Base-by-base conservation (phyloP, 2,113 vertebrate species). In the Etia nguti region DNA sequence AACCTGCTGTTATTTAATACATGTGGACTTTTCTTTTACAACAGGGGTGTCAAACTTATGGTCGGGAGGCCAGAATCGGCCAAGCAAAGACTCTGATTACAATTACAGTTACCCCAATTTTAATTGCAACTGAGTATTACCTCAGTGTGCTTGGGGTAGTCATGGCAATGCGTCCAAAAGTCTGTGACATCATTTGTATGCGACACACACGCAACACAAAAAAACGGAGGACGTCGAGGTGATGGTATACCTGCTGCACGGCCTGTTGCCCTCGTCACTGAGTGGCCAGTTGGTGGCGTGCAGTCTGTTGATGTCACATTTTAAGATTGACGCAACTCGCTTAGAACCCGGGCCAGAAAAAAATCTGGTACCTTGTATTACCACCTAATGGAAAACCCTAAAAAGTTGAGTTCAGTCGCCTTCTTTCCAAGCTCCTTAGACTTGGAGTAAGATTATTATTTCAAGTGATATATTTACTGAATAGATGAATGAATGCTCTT, bases 301-400 rank as follows among this genome's bases (percentile, higher is more conserved):
- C 60, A 65, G 60, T 65, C 60, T 65, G 60, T 65, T 3, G 31
- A 65, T 36, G 31, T 65, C 60, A 65, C 60, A 65, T 65, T 65
- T 65, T n/a, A 12, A 65, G 60, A 65, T 12, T n/a, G 60, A 65
- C 31, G 36, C 60, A 65, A 65, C 60, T 65, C 7, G 8, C 60
- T 38, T n/a, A n/a, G 31, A 65, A n/a, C 60, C 10, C 2, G 4
- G 18, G 60, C 60, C 31, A 65, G 60, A 65, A 65, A 65, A 36
- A 65, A 65, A 38, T 65, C 10, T 65, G 36, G 31, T 65, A 65
- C 1, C 6, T 6, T 1, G 31, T 36, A 12, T 36, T 36, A 36
- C 0, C 60, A 65, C 36, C 60, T 65, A 12, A 65, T 36, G 10
- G 60, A 1, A 3, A 65, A 3, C 31, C 60, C 0, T 65, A 65